A percentile compares a stretch with the other conserved stretches of the same genome.
These are phyloP conservation scores for Hiodon alosoides DNA, from an alignment of 2,113 vertebrate genomes.

Conservation along the genomic window DNA sequence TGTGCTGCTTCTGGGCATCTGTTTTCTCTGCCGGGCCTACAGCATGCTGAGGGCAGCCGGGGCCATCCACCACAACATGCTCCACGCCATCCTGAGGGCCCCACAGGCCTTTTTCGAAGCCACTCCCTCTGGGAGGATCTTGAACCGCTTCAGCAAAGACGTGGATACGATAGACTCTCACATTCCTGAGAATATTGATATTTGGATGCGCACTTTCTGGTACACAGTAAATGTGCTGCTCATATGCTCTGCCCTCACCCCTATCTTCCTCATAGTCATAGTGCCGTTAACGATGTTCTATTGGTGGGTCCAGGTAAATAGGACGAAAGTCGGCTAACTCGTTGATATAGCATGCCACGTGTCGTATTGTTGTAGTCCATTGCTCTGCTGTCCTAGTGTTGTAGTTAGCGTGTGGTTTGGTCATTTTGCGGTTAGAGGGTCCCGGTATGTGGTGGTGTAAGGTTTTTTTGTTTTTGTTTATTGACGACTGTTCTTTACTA, in stretches of 20 bases:
- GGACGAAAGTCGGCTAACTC: slow-evolving; percentile 59
- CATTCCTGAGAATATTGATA: slow-evolving; percentile 72
- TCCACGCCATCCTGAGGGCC: slow-evolving; percentile 62
- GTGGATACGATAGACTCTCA: slow-evolving; percentile 67
- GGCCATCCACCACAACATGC: slow-evolving; percentile 62
- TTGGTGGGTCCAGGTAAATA: slow-evolving; percentile 79
- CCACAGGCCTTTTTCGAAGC: slow-evolving; percentile 69
- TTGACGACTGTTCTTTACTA: slow-evolving; percentile 32
- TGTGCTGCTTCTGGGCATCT: slow-evolving; percentile 65
- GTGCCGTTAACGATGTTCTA: slow-evolving; percentile 71
- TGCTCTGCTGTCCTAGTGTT: slow-evolving; percentile 28
- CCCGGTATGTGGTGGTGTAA: not conserved
- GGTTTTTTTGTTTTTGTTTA: slow-evolving; percentile 3
- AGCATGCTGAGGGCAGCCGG: slow-evolving; percentile 64
- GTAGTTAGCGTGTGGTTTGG: slow-evolving; percentile 40
- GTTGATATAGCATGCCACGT: slow-evolving; percentile 59
- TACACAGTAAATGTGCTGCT: slow-evolving; percentile 73
- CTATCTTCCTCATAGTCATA: slow-evolving; percentile 71
- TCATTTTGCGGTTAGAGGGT: slow-evolving; percentile 16
- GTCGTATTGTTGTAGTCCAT: slow-evolving; percentile 37
- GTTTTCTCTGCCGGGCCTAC: slow-evolving; percentile 62
- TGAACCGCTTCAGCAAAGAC: slow-evolving; percentile 76
- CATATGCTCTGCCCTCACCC: slow-evolving; percentile 72
- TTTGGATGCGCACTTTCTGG: slow-evolving; percentile 78
- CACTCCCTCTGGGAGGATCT: slow-evolving; percentile 64